Evolutionary conservation across 2,797 vertebrate species (phyloP).

Genomic region (Valencia hispanica): DNA sequence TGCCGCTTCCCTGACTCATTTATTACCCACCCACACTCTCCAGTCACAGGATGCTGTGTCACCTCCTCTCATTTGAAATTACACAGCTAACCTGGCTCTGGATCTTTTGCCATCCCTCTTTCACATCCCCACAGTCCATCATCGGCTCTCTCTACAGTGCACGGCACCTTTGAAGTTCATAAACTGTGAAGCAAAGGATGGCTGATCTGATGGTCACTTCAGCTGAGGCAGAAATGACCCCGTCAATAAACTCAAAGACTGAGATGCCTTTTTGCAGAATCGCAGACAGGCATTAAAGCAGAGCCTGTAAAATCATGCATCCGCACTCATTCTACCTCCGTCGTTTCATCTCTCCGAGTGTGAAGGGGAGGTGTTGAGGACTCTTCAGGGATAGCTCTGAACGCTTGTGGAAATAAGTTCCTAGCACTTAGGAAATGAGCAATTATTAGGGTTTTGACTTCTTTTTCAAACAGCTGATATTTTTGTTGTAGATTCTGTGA

Average conservation of each 20-base stretch:
- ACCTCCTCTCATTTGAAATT: slow-evolving; percentile 59
- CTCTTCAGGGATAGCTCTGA: slow-evolving; percentile 26
- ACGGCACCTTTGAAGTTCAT: slow-evolving; percentile 60
- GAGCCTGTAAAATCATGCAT: slow-evolving; percentile 45
- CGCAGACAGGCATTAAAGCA: slow-evolving; percentile 38
- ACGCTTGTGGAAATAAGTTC: slow-evolving; percentile 24
- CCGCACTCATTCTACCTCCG: slow-evolving; percentile 43
- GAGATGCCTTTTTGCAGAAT: slow-evolving; percentile 51
- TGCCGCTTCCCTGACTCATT: slow-evolving; percentile 54
- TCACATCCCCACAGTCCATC: slow-evolving; percentile 60
- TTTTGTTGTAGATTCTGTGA: slow-evolving; percentile 19
- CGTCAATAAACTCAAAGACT: slow-evolving; percentile 63
- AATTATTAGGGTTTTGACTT: slow-evolving; percentile 43
- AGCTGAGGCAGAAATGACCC: slow-evolving; percentile 59
- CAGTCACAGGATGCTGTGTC: slow-evolving; percentile 44
- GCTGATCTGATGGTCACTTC: slow-evolving; percentile 71
- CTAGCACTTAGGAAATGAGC: slow-evolving; percentile 28
- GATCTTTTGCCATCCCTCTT: slow-evolving; percentile 46
- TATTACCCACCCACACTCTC: slow-evolving; percentile 38
- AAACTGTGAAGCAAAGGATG: slow-evolving; percentile 71
- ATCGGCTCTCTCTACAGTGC: slow-evolving; percentile 37
- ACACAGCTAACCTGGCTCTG: slow-evolving; percentile 51
- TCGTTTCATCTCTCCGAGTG: slow-evolving; percentile 22
- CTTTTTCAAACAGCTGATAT: slow-evolving; percentile 14
- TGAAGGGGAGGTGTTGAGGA: neutral